phyloP scores from a whole-genome alignment of 2,888 invertebrate species.

The Unio delphinus region DNA sequence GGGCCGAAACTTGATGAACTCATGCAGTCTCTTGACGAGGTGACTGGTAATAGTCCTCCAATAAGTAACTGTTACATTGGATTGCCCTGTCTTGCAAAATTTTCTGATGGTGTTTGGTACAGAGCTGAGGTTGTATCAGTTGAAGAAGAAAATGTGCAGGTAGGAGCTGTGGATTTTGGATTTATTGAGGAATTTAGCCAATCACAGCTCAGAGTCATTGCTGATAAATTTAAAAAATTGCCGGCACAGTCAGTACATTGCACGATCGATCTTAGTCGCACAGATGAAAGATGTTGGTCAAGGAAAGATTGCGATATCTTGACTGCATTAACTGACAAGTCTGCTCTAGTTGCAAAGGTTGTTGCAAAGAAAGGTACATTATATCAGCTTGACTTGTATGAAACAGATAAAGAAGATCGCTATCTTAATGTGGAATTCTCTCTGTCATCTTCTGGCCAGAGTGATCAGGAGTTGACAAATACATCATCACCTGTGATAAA shows the following conservation, averaged over 20 bases:
- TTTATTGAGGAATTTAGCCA: slow-evolving; percentile 25
- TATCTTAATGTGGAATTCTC: slow-evolving; percentile 37
- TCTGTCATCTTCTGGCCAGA: slow-evolving; percentile 2
- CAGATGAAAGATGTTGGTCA: slow-evolving; percentile 23
- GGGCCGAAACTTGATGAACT: slow-evolving; percentile 36
- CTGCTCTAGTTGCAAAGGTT: slow-evolving; percentile 37
- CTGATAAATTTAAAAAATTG: slow-evolving; percentile 24
- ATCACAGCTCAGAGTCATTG: slow-evolving; percentile 20
- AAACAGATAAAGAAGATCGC: slow-evolving; percentile 33
- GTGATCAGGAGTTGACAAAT: slow-evolving; percentile 4
- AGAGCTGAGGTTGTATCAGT: slow-evolving; percentile 26
- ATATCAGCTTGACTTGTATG: slow-evolving; percentile 43
- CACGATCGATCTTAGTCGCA: slow-evolving; percentile 34
- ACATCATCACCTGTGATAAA: background rate
- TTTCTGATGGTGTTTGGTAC: slow-evolving; percentile 39
- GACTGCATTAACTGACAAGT: slow-evolving; percentile 29
- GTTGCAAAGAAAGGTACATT: slow-evolving; percentile 26
- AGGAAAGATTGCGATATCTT: slow-evolving; percentile 23
- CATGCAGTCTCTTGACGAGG: slow-evolving; percentile 34
- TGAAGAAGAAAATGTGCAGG: slow-evolving; percentile 16
- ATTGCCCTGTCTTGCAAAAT: slow-evolving; percentile 34
- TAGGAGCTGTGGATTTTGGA: slow-evolving; percentile 48
- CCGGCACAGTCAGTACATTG: slow-evolving; percentile 40
- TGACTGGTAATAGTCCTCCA: slow-evolving; percentile 29
- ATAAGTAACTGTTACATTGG: slow-evolving; percentile 21